These are phyloP conservation scores for Petrocephalus zakoni DNA, from an alignment of 2,113 vertebrate genomes.

Conservation along the genomic window DNA sequence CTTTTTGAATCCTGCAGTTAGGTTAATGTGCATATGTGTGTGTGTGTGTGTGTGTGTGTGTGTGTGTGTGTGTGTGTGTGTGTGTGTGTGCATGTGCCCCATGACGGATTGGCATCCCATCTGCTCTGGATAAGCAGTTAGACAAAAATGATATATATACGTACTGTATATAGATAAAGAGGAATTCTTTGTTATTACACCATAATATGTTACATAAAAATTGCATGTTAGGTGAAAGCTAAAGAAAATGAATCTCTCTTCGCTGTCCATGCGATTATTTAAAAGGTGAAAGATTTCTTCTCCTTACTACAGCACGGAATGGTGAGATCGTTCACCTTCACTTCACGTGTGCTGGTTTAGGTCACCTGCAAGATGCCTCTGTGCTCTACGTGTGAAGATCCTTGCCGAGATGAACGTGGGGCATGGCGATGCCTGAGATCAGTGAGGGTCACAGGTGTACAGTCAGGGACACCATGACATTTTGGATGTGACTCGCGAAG, in stretches of 20 bases:
- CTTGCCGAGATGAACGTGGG: not conserved
- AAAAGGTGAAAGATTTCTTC: not conserved
- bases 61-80: too few relatives aligned
- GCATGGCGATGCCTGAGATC: not conserved
- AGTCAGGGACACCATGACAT: not conserved
- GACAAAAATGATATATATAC: not conserved
- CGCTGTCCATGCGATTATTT: not conserved
- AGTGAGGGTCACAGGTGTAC: not conserved
- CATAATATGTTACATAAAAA: not conserved
- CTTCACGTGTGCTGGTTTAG: too few relatives aligned
- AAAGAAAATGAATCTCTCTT: not conserved
- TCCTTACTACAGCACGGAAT: not conserved
- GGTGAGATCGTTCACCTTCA: not conserved
- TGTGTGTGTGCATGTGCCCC: too few relatives aligned
- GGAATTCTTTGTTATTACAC: not conserved
- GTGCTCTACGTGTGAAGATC: too few relatives aligned
- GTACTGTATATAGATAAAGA: not conserved
- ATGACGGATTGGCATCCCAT: not conserved
- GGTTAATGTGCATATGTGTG: too few relatives aligned
- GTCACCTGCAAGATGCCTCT: too few relatives aligned
- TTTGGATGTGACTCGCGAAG: not conserved
- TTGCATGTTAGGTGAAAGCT: not conserved
- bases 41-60: too few relatives aligned
- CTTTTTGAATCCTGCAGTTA: too few relatives aligned
- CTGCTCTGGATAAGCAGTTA: not conserved